A percentile compares a stretch with the other conserved stretches of the same genome.
Conservation (phyloP, 2,888 invertebrate genomes). For the Sphinx pinastri region DNA sequence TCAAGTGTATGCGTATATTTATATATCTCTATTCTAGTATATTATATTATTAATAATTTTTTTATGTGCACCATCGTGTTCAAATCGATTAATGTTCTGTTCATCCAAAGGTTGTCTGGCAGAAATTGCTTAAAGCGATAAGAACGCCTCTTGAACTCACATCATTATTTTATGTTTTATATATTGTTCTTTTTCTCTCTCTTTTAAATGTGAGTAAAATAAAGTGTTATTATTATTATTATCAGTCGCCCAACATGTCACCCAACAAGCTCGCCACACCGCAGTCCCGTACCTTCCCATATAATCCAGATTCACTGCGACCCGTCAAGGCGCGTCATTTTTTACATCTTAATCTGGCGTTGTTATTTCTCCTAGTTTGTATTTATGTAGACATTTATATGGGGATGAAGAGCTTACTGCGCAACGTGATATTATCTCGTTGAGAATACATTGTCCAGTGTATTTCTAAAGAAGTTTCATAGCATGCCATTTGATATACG, state of each 20-base stretch:
- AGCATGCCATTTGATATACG: neutral
- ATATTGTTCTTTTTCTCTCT: too few species aligned
- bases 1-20: too few species aligned
- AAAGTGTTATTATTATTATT: too few species aligned
- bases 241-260: slow-evolving; percentile 10
- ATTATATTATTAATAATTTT: too few species aligned
- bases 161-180: too few species aligned
- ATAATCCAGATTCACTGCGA: slow-evolving; percentile 56
- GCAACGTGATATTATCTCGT: slow-evolving; percentile 13
- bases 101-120: too few species aligned
- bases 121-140: too few species aligned
- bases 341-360: slow-evolving; percentile 57
- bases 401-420: slow-evolving; percentile 36
- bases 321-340: slow-evolving; percentile 55
- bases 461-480: neutral
- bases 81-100: too few species aligned
- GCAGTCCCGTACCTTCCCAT: slow-evolving; percentile 36
- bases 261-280: slow-evolving; percentile 30
- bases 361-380: slow-evolving; percentile 55
- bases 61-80: too few species aligned
- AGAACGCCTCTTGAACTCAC: too few species aligned
- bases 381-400: slow-evolving; percentile 52
- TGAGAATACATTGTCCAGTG: slow-evolving; percentile 12
- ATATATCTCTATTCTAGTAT: too few species aligned
- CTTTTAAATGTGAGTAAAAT: too few species aligned